Evolutionary conservation across 2,113 vertebrate species (phyloP).

Genomic region (Gymnobelideus leadbeateri): DNA sequence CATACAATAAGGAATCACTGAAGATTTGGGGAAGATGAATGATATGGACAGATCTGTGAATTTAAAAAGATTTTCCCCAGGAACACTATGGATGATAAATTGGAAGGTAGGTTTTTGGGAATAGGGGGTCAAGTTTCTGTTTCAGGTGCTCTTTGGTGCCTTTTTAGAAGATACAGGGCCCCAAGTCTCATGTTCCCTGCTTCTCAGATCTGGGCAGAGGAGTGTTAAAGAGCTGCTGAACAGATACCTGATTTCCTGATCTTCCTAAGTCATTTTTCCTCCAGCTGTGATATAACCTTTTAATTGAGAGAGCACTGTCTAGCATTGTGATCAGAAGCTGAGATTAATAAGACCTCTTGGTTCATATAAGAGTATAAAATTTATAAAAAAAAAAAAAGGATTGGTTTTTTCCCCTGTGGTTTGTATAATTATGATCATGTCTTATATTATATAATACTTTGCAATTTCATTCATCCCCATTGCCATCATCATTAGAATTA

Average conservation of each 20-base stretch:
- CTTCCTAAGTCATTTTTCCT: not conserved
- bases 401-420: not conserved
- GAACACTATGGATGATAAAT: not conserved
- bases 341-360: not conserved
- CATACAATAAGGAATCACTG: not conserved
- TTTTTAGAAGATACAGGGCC: not conserved
- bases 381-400: not conserved
- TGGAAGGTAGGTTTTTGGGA: not conserved
- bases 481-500: conserved; percentile 25
- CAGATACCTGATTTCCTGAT: not conserved
- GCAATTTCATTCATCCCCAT: conserved; percentile 1
- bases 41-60: not conserved
- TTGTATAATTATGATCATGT: not conserved
- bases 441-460: not conserved
- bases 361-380: not conserved
- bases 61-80: not conserved
- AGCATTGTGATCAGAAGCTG: not conserved
- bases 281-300: not conserved
- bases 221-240: not conserved
- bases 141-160: not conserved
- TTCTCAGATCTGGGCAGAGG: not conserved
- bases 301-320: not conserved
- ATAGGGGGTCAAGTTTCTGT: not conserved
- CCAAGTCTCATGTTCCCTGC: not conserved
- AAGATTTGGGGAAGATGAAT: not conserved